phyloP scores from a whole-genome alignment of 2,888 invertebrate genomes.

The Volucella zonaria region DNA sequence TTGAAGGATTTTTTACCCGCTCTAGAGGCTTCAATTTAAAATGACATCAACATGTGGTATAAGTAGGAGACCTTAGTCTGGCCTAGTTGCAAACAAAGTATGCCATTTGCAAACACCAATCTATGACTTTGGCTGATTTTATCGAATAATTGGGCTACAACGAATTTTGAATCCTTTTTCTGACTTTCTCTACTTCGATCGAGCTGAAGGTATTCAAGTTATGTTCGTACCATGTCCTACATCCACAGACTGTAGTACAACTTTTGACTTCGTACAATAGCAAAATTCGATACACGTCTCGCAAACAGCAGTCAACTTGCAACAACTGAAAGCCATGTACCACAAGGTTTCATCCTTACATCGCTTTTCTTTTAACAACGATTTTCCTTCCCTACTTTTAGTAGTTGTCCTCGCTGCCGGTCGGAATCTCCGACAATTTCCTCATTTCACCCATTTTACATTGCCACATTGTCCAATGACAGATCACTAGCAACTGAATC shows the following conservation, averaged over 20 bases:
- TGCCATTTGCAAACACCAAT: no score
- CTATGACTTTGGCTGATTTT: no score
- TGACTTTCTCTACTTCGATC: not conserved
- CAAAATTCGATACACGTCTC: slow-evolving; percentile 62
- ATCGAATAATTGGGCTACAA: no score
- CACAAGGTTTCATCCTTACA: slow-evolving; percentile 50
- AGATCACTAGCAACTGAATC: slow-evolving; percentile 59
- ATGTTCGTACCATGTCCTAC: not conserved
- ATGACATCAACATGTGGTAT: no score
- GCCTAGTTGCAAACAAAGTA: no score
- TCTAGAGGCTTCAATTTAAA: not conserved
- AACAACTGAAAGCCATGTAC: slow-evolving; percentile 52
- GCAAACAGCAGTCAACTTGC: slow-evolving; percentile 35
- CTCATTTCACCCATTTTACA: slow-evolving; percentile 54
- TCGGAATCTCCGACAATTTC: slow-evolving; percentile 24
- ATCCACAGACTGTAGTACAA: slow-evolving; percentile 32
- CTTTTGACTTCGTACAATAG: slow-evolving; percentile 54
- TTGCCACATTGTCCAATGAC: slow-evolving; percentile 53
- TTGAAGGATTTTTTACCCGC: not conserved
- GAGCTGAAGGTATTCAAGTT: not conserved
- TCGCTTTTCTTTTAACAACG: slow-evolving; percentile 13
- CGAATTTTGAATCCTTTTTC: no score
- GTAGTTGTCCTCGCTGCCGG: not conserved
- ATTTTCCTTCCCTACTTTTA: not conserved
- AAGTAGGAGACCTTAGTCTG: no score